These are phyloP conservation scores for Anolis apletophallus DNA, from an alignment of 2,797 vertebrate species.

Conservation along the genomic window DNA sequence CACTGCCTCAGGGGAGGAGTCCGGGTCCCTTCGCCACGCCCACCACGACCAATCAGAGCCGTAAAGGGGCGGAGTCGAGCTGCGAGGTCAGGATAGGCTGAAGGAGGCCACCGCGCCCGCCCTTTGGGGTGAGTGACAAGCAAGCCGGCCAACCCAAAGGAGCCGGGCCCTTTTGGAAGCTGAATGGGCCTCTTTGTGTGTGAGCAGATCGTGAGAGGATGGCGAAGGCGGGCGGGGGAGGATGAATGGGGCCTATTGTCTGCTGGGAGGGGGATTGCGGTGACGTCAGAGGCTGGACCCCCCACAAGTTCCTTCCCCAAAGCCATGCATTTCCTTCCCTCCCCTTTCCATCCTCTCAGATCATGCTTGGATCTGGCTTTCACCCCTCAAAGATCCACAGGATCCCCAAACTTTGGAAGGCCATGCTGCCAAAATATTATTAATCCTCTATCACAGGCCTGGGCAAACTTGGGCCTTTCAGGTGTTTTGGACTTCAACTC, in stretches of 20 bases:
- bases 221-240: not conserved
- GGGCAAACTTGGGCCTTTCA: no score
- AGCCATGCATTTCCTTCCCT: not conserved
- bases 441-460: no score
- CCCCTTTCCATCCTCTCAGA: not conserved
- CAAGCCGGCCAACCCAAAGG: not conserved
- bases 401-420: not conserved
- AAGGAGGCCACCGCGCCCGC: not conserved
- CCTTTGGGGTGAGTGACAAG: not conserved
- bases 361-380: no score
- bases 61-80: constrained; percentile 12
- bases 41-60: not conserved
- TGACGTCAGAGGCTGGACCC: constrained; percentile 23
- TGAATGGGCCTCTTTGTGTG: constrained; percentile 25
- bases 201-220: constrained; percentile 11
- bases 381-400: not conserved
- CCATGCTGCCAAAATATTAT: not conserved
- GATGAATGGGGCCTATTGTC: constrained; percentile 46
- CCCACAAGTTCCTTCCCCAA: not conserved
- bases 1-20: constrained; percentile 9
- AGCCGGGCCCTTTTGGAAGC: constrained; percentile 2
- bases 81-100: constrained; percentile 8
- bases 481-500: no score
- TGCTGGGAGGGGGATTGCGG: constrained; percentile 7
- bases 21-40: constrained; percentile 7